Base-by-base conservation (phyloP, 1,140 invertebrate genomes). In the Drosophila ohnishii region DNA sequence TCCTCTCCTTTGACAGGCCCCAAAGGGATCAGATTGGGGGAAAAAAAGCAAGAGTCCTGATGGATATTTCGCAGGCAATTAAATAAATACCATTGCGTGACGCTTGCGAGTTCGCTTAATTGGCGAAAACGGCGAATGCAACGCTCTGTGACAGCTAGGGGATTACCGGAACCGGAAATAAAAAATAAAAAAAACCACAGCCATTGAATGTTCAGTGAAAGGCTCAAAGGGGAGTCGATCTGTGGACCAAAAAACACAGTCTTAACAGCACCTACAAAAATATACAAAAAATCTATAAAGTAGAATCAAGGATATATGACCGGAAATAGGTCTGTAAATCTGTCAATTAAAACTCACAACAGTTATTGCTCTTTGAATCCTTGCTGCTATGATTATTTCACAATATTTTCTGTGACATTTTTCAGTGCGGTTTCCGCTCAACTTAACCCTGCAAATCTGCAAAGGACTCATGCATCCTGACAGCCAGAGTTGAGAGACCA, bases 11-110 rank as follows among this genome's bases (percentile, higher is more conserved):
- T 53, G 50, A 51, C 28, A 51, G 48, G 48, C 2, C n/a, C 25
- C n/a, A 1, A 25, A 16, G 48, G 48, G 48, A 34, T 34, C 30
- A 8, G 11, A 34, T 5, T 19, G 48, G 6, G 5, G 2, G 25
- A 32, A 35, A 51, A 19, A 48, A 5, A 8, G 14, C 5, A 2
- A 8, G 10, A 14, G 16, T 51, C 48, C 48, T 34, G 30, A 22
- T 8, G 50, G 51, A 55, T 55, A 22, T 55, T 55, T 55, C 8
- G 19, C 51, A 25, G 34, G 51, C 32, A 35, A 55, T 55, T 55
- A 55, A 37, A 55, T 37, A 22, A 55, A 35, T 22, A 10, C 19
- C 19, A 5, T 14, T 22, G 34, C 19, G 19, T 14, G 32, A 35
- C 2, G 25, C 25, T 30, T 28, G 25, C 11, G 44, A 13, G 6